Percentiles rank a stretch among this genome's conserved stretches.
phyloP scores from a whole-genome alignment of 2,113 vertebrate genomes.

The Uria lomvia region DNA sequence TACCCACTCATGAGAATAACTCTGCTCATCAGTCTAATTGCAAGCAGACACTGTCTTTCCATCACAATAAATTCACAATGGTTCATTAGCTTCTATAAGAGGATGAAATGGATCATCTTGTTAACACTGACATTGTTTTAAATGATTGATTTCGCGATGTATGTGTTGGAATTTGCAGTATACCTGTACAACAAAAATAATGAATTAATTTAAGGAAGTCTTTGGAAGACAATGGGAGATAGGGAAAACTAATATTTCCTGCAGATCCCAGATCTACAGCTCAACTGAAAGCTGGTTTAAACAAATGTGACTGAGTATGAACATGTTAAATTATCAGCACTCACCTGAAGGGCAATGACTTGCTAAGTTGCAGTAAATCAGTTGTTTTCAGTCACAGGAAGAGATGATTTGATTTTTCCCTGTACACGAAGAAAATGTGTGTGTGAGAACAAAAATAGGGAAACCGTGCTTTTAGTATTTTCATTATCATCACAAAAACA shows the following conservation, averaged over 20 bases:
- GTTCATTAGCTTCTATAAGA: constrained; percentile 63
- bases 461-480: not conserved
- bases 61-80: constrained; percentile 60
- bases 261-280: not conserved
- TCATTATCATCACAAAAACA: not conserved
- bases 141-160: constrained; percentile 5
- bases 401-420: not conserved
- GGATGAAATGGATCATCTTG: constrained; percentile 44
- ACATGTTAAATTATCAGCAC: not conserved
- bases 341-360: not conserved
- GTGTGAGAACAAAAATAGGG: not conserved
- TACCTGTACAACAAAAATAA: not conserved
- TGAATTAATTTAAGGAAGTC: not conserved
- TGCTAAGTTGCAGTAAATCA: not conserved
- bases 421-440: not conserved
- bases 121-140: constrained; percentile 42
- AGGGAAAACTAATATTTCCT: not conserved
- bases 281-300: not conserved
- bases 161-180: not conserved
- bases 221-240: not conserved
- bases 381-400: not conserved
- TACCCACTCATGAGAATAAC: constrained; percentile 51
- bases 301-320: not conserved
- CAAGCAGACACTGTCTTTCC: constrained; percentile 55
- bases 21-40: constrained; percentile 67